Conservation (phyloP, 2,888 invertebrate genomes). For the Dryobotodes eremita region DNA sequence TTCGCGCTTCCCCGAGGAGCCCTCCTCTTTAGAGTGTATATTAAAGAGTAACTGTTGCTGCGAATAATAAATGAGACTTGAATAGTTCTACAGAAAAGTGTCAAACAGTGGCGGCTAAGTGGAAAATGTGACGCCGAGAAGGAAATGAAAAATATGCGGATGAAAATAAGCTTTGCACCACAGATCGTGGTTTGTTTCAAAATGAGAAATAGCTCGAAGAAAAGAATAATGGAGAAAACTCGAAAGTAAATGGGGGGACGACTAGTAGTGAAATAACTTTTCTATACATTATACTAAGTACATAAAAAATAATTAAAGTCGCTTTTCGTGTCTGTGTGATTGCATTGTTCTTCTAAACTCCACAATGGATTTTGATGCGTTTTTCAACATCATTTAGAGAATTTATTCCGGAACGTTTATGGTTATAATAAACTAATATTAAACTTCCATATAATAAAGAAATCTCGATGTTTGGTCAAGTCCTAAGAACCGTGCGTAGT, state of each 20-base stretch:
- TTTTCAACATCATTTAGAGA: no score
- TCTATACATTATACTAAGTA: no score
- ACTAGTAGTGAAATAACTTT: no score
- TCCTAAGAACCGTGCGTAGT: no score
- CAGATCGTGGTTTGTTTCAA: not conserved
- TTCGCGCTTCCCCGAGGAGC: constrained; percentile 28
- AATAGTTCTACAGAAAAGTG: constrained; percentile 33
- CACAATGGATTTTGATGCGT: no score
- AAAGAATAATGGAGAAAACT: not conserved
- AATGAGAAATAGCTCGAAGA: not conserved
- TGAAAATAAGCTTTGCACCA: not conserved
- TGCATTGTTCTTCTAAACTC: no score
- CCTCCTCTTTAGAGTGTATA: constrained; percentile 17
- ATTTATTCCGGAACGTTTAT: no score
- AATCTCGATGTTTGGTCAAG: no score
- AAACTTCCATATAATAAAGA: no score
- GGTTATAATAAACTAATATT: no score
- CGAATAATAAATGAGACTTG: constrained; percentile 48
- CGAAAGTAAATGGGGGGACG: not conserved
- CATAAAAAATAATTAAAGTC: no score
- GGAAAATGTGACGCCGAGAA: constrained; percentile 10
- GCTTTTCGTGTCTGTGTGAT: no score
- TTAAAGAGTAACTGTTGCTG: constrained; percentile 52
- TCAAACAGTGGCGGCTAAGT: constrained; percentile 34
- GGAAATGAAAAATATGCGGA: constrained; percentile 15